Conservation (phyloP, 2,113 vertebrate species). For the Brachyhypopomus gauderio region DNA sequence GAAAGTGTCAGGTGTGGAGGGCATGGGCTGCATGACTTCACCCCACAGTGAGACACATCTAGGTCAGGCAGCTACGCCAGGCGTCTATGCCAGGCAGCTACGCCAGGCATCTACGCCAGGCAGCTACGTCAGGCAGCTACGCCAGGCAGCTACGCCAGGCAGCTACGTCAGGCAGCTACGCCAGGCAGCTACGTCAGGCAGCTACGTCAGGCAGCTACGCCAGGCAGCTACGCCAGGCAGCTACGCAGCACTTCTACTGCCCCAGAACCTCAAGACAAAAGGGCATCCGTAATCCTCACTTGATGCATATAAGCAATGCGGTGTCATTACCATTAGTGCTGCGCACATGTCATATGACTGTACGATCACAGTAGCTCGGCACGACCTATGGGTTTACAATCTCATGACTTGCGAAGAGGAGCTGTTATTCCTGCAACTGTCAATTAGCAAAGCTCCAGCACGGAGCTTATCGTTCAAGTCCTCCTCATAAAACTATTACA, state of each 20-base stretch:
- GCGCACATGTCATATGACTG: not conserved
- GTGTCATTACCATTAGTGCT: conserved; percentile 24
- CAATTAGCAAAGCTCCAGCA: conserved; percentile 49
- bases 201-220: not conserved
- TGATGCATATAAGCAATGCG: not conserved
- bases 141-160: not conserved
- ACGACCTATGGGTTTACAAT: not conserved
- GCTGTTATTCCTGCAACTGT: conserved; percentile 35
- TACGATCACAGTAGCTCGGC: not conserved
- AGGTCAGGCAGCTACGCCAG: not conserved
- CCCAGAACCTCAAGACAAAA: not conserved
- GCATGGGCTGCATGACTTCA: not conserved
- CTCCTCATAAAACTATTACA: conserved; percentile 39
- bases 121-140: not conserved
- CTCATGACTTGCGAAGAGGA: conserved; percentile 14
- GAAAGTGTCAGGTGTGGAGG: too few relatives aligned
- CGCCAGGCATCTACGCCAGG: not conserved
- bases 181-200: not conserved
- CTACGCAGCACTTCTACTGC: not conserved
- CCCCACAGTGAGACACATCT: not conserved
- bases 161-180: not conserved
- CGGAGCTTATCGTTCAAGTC: conserved; percentile 35
- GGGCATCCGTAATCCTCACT: not conserved
- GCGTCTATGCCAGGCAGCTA: not conserved
- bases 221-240: not conserved